Evolutionary conservation across 2,888 invertebrate species (phyloP), one percentile per base, ranked within the genome.

Genomic region (Hedychridium roseum): DNA sequence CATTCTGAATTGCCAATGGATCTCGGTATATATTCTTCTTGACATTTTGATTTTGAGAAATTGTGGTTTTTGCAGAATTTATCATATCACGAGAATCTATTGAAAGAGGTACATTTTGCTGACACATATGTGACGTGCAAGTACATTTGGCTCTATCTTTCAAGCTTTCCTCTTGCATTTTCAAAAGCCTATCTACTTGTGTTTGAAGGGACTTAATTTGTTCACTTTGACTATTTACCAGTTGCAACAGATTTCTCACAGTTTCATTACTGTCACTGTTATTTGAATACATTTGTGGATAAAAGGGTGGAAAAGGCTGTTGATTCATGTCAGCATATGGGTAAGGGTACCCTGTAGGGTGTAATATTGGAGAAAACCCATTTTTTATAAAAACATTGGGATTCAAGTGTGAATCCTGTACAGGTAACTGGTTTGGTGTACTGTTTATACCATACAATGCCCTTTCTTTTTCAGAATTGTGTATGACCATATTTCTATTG

Each of bases 141-240:
- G 39, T 48, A 32, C 70, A 71, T 11, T 43, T 56, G n/a, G 53
- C 49, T 12, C 42, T 56, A 9, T 68, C 66, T n/a, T 51, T 68
- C 16, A 68, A 43, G 43, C 7, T 65, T 17, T 73, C 68, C 37
- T 71, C 70, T 16, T 74, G 72, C 42, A 72, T 60, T 57, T 76
- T 73, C 26, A 83, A 54, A 14, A 88, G 79, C 57, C 82, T 82
- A 54, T 87, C 84, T 0, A 88, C 84, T 74, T 88, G 87, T 43
- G 83, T 82, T 70, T 88, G 88, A 20, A 88, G 73, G 42, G 83
- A 64, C 64, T 86, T 82, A 17, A 88, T 76, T 66, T 88, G 88
- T 59, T 88, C 85, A 76, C 85, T 88, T 73, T 88, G 88, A 43
- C 84, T 80, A 68, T 86, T 84, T 31, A 88, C 86, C 48, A 88